These are phyloP conservation scores for Choristoneura fumiferana DNA, from an alignment of 1,140 invertebrate genomes.

Conservation along the genomic window DNA sequence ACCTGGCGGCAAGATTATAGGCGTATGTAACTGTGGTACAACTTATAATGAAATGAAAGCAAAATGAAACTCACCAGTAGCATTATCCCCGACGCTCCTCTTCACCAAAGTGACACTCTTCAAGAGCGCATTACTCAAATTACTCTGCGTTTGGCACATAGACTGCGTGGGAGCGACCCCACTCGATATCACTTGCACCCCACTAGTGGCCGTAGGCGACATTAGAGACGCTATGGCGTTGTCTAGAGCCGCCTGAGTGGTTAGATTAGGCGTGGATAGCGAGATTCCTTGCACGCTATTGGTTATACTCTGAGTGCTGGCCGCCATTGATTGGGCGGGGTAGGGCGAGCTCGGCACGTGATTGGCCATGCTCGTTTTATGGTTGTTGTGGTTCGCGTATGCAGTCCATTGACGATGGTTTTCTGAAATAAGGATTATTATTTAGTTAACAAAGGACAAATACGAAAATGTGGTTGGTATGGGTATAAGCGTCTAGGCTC, in stretches of 20 bases:
- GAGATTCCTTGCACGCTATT: slow-evolving; percentile 67
- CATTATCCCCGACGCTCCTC: slow-evolving; percentile 49
- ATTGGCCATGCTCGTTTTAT: slow-evolving; percentile 27
- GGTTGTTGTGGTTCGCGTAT: slow-evolving; percentile 52
- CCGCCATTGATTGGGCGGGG: slow-evolving; percentile 28
- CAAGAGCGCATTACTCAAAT: slow-evolving; percentile 44
- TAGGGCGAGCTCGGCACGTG: slow-evolving; percentile 56
- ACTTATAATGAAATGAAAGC: background rate
- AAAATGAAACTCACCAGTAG: slow-evolving; percentile 43
- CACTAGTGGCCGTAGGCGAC: slow-evolving; percentile 46
- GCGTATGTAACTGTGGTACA: too few relatives aligned
- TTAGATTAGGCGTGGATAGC: slow-evolving; percentile 48
- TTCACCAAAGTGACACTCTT: slow-evolving; percentile 66
- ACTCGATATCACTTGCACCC: slow-evolving; percentile 62
- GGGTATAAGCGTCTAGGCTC: too few relatives aligned
- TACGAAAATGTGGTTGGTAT: too few relatives aligned
- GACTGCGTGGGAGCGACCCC: slow-evolving; percentile 38
- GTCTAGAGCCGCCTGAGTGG: slow-evolving; percentile 55
- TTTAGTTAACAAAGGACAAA: slow-evolving; percentile 11
- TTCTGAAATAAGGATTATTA: slow-evolving; percentile 22
- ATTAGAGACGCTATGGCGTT: slow-evolving; percentile 67
- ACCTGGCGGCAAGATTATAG: too few relatives aligned
- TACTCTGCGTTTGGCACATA: slow-evolving; percentile 28
- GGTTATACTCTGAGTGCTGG: slow-evolving; percentile 50
- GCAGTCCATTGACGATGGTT: slow-evolving; percentile 63